phyloP scores from a whole-genome alignment of 2,113 vertebrate genomes.

The Charadrius vociferus region DNA sequence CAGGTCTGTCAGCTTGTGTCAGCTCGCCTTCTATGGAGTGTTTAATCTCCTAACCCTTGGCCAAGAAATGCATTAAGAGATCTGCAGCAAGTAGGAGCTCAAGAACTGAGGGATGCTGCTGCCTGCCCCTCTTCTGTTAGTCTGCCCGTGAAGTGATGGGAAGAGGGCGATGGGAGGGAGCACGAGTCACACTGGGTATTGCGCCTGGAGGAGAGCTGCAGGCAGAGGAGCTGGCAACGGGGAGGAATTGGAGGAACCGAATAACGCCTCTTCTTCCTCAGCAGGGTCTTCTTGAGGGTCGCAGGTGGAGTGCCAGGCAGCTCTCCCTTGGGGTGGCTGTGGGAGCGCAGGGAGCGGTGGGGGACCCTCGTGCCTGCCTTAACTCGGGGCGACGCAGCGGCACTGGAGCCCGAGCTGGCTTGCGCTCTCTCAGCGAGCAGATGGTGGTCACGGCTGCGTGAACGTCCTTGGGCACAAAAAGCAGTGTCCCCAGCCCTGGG shows the following conservation, averaged over 20 bases:
- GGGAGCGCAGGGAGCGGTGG: not conserved
- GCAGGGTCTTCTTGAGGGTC: accelerated
- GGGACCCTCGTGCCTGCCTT: accelerated
- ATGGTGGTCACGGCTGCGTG: not conserved
- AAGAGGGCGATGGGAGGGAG: not conserved
- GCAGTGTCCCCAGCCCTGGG: not conserved
- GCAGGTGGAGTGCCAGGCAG: accelerated
- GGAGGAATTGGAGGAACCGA: accelerated
- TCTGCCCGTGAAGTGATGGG: accelerated
- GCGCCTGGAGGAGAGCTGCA: not conserved
- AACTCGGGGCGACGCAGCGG: accelerated
- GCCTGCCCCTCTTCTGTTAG: not conserved
- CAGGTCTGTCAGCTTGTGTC: constrained; percentile 63
- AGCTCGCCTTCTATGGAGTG: constrained; percentile 25
- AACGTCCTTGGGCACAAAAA: not conserved
- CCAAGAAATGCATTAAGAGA: constrained; percentile 64
- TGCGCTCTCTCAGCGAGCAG: not conserved
- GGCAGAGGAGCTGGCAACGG: accelerated
- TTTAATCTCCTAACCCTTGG: constrained; percentile 51
- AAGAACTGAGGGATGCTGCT: not conserved
- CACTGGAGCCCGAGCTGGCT: not conserved
- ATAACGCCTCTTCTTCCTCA: accelerated
- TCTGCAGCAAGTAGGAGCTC: not conserved
- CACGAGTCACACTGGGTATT: accelerated
- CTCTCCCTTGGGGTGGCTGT: accelerated